Conservation (phyloP, 2,888 invertebrate species). For the Alviniconcha strummeri region DNA sequence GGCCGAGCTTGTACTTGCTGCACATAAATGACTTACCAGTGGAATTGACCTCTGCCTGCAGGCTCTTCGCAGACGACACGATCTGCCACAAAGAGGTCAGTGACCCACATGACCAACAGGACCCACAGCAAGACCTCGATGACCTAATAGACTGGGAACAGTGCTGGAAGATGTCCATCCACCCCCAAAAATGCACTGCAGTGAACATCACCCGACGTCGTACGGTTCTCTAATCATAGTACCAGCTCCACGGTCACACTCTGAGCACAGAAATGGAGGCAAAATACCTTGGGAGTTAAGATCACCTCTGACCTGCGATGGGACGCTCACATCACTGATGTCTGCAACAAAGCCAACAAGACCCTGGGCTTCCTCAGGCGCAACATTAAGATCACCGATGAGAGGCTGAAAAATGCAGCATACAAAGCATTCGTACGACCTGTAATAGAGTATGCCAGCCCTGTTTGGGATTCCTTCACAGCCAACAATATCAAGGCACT, state of each 20-base stretch:
- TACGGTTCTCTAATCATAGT: not conserved
- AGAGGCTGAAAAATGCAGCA: not conserved
- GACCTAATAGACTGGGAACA: conserved; percentile 7
- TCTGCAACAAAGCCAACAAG: conserved; percentile 6
- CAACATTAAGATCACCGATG: not conserved
- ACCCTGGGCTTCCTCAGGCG: not conserved
- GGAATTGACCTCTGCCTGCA: not conserved
- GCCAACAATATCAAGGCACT: not conserved
- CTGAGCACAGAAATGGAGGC: not conserved
- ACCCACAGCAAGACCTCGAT: conserved; percentile 17
- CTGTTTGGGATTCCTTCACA: not conserved
- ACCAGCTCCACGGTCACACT: conserved; percentile 9
- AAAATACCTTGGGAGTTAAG: not conserved
- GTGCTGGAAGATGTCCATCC: conserved; percentile 20
- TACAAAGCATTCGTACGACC: not conserved
- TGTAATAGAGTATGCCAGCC: not conserved
- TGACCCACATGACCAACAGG: not conserved
- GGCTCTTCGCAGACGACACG: conserved; percentile 22
- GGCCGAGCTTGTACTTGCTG: not conserved
- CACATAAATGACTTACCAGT: conserved; percentile 16
- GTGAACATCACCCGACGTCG: conserved; percentile 5
- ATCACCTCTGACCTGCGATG: not conserved
- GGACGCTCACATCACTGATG: not conserved
- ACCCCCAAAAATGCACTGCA: conserved; percentile 6
- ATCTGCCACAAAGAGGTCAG: not conserved